Base-by-base conservation (phyloP, 2,113 vertebrate species). In the Anhinga rufa region DNA sequence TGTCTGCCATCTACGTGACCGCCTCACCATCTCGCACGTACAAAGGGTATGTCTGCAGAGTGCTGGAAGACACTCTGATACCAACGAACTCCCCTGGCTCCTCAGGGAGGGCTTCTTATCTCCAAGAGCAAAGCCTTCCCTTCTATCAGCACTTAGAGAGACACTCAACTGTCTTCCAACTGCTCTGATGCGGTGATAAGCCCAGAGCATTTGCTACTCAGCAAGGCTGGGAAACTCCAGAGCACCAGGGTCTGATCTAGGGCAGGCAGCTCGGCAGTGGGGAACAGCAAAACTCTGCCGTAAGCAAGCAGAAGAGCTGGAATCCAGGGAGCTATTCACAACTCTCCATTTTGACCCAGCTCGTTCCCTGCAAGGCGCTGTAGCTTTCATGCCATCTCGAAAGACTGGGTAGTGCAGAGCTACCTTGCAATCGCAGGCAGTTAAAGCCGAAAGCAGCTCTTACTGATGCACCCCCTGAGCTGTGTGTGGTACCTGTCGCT, bases 161-260 rank as follows among this genome's bases (percentile, higher is more conserved):
- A 94, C 96, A 97, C 94, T 8, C 97, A 97, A 97, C 97, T 97
- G 97, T 96, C 97, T 93, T 8, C 96, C 90, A 97, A 97, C 97
- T 55, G 97, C 96, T 95, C 84, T 95, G 97, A 97, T 97, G 86
- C 4, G 3, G 2, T 1, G 96, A 97, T 96, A 97, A 96, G 8
- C 38, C 13, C n/a, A 0, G 34, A 49, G 77, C 2, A 0, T 82
- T 48, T 1, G 66, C 75, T 69, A 3, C 68, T 79, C 10, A 1
- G 32, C 6, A 8, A 1, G 38, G 40, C 80, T 55, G 81, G 92
- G 84, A 55, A 85, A 17, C 17, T 62, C 69, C 78, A 11, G 83
- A 17, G 46, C 72, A 8, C 8, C 55, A 4, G 10, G 34, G 44
- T 13, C 54, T 90, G 44, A 1, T 9, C 9, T 7, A 4, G 52